phyloP scores from a whole-genome alignment of 2,888 invertebrate genomes.

The Cheiracanthium punctorium region DNA sequence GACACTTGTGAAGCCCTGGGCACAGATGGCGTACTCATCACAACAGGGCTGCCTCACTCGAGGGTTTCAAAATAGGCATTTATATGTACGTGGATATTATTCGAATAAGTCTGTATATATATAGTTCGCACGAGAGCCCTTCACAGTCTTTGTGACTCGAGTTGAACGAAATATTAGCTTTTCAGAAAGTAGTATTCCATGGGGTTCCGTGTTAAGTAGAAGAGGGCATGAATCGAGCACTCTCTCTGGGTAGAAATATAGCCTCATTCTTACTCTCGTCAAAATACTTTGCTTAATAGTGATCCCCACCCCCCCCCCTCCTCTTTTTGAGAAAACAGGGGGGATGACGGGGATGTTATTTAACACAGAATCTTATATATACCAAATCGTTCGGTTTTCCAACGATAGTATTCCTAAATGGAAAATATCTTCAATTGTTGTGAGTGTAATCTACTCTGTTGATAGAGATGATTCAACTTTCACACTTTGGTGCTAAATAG shows the following conservation, averaged over 20 bases:
- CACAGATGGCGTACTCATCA: slow-evolving; percentile 60
- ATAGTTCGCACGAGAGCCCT: slow-evolving; percentile 56
- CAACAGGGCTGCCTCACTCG: slow-evolving; percentile 55
- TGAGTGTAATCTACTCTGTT: too few relatives aligned
- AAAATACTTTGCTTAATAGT: slow-evolving; percentile 67
- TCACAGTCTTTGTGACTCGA: slow-evolving; percentile 62
- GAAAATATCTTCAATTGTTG: too few relatives aligned
- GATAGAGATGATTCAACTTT: too few relatives aligned
- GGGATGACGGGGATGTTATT: slow-evolving; percentile 18
- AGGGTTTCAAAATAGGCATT: slow-evolving; percentile 63
- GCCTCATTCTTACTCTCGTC: slow-evolving; percentile 43
- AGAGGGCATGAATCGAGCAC: slow-evolving; percentile 63
- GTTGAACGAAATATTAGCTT: slow-evolving; percentile 68
- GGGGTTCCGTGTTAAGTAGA: slow-evolving; percentile 65
- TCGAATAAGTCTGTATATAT: slow-evolving; percentile 46
- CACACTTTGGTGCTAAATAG: too few relatives aligned
- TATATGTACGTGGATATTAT: slow-evolving; percentile 45
- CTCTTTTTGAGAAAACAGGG: slow-evolving; percentile 6
- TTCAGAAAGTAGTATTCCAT: slow-evolving; percentile 56
- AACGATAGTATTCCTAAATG: too few relatives aligned
- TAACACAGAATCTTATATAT: background rate
- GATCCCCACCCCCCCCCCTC: too few relatives aligned
- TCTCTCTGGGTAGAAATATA: slow-evolving; percentile 56
- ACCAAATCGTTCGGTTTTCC: background rate
- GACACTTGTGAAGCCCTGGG: slow-evolving; percentile 29